phyloP scores from a whole-genome alignment of 2,797 vertebrate genomes.

The Chrysocyon brachyurus region DNA sequence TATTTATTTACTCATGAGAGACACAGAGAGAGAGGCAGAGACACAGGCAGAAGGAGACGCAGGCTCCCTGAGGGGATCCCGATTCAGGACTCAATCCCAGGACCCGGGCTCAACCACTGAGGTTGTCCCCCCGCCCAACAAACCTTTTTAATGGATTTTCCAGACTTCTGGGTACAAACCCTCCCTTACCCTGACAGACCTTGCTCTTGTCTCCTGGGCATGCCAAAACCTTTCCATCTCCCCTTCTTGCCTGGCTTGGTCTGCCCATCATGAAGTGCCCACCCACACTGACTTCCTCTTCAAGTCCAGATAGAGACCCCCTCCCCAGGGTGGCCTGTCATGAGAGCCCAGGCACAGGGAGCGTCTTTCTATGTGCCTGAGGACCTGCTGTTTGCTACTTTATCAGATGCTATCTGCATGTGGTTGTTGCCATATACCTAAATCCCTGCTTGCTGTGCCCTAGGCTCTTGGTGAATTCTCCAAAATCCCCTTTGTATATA shows the following conservation, averaged over 20 bases:
- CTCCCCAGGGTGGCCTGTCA: neutral
- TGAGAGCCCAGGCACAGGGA: neutral
- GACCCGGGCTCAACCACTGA: no score
- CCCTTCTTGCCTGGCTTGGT: neutral
- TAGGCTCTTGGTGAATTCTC: neutral
- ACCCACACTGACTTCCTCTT: neutral
- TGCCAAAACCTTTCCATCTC: neutral
- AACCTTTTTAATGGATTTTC: neutral
- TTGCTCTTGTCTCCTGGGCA: neutral
- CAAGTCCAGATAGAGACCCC: neutral
- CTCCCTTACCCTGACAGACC: neutral
- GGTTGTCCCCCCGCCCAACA: no score
- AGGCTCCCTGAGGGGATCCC: no score
- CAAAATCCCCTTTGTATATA: neutral
- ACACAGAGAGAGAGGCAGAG: no score
- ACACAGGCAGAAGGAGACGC: no score
- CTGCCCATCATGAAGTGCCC: neutral
- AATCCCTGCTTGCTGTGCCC: neutral
- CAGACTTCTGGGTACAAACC: neutral
- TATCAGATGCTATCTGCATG: neutral
- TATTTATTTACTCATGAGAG: no score
- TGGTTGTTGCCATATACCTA: rapidly evolving
- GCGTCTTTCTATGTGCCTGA: neutral
- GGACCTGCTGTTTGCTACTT: neutral
- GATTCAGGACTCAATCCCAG: no score